Evolutionary conservation across 2,113 vertebrate genomes (phyloP).

Genomic region (Podarcis muralis): DNA sequence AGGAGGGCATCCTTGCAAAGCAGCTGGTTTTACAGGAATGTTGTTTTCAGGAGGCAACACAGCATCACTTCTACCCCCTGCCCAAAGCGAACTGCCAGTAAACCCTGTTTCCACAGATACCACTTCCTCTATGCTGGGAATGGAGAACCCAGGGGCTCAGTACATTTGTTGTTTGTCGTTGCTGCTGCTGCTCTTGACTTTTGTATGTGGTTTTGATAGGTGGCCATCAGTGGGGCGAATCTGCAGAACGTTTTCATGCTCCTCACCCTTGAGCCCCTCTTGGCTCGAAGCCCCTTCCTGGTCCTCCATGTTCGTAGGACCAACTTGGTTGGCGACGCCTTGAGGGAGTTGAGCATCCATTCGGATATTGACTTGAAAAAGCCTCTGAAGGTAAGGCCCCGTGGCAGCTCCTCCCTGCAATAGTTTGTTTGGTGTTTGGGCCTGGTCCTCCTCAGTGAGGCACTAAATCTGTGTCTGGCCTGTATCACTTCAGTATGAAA

Average conservation of each 20-base stretch:
- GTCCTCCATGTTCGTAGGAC: constrained; percentile 92
- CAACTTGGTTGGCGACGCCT: constrained; percentile 92
- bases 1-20: not conserved
- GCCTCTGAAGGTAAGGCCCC: constrained; percentile 90
- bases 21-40: not conserved
- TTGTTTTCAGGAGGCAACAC: not conserved
- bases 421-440: not conserved
- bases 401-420: not conserved
- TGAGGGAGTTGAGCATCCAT: constrained; percentile 93
- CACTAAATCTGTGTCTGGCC: not conserved
- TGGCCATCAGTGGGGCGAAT: constrained; percentile 95
- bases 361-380: constrained; percentile 98
- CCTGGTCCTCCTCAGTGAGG: not conserved
- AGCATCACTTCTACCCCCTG: too few species aligned
- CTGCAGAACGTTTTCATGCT: constrained; percentile 98
- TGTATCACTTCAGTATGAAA: not conserved
- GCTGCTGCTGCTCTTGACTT: not conserved
- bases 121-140: not conserved
- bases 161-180: too few species aligned
- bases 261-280: constrained; percentile 93
- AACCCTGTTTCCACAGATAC: not conserved
- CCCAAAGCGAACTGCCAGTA: not conserved
- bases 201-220: constrained; percentile 72
- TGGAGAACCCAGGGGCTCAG: too few species aligned
- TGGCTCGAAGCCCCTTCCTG: constrained; percentile 93